Base-by-base conservation (phyloP, 1,140 invertebrate genomes). In the Wasmannia auropunctata region DNA sequence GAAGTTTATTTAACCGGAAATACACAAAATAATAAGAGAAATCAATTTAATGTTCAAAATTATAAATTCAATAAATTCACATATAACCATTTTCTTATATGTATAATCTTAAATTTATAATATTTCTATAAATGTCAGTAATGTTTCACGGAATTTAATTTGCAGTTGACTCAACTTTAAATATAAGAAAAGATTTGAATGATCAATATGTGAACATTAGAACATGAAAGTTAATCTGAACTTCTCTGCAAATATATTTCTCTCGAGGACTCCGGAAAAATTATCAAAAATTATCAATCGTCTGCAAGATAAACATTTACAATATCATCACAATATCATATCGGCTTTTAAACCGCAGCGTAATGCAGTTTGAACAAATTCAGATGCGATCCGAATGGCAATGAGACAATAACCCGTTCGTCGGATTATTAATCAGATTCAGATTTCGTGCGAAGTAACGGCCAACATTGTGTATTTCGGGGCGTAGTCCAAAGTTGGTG, bases 381-480 rank as follows among this genome's bases (percentile, higher is more conserved):
- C 40, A 49, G 37, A 58, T 40, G 54, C 40, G 14, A 25, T 72
- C 51, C 51, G 79, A 70, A 81, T 58, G 51, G 51, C 65, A 74
- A 72, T 74, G 79, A 58, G 67, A 58, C 79, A 83, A 56, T 46
- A 83, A 83, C 25, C 51, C 37, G 25, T 34, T 81, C 37, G 67
- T 46, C 79, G 51, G 67, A 83, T 83, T 83, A 83, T 83, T 83
- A 83, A 83, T 83, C 79, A 83, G 79, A 83, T 83, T 83, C 67
- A 54, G 54, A 83, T 83, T n/a, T 74, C 67, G 79, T n/a, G 51
- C 67, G 51, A 83, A 81, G 65, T 72, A 81, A 74, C 40, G 79
- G 51, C 79, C 51, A 56, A 74, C 79, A 83, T 70, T 14, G 67
- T 54, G 65, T 56, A 69, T 46, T 60, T 74, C 60, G 49, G 65